Base-by-base conservation (phyloP, 2,113 vertebrate species). In the Nyctibius bracteatus region DNA sequence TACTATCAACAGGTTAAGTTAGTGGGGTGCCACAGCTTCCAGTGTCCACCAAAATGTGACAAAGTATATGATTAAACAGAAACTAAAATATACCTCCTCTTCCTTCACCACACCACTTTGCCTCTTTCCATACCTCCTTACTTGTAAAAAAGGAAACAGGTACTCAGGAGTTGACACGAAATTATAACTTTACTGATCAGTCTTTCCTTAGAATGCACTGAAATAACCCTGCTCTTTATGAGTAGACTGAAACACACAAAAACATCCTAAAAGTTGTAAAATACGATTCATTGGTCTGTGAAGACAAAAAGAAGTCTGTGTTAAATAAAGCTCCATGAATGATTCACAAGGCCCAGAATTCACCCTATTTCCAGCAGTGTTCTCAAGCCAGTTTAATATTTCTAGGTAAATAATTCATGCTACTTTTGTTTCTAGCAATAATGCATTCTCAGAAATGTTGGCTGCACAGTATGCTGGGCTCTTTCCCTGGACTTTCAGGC, bases 371-470 rank as follows among this genome's bases (percentile, higher is more conserved):
- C 46, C 61, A 93, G 91, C 71, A 91, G 75, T 27, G 77, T 55
- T 91, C 91, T 96, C 61, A 78, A 96, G 78, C 35, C 79, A 91
- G 61, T 80, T 95, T 90, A 95, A 87, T 70, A 91, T 87, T 88
- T 77, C 74, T 51, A 62, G 28, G 77, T 97, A 97, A 97, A 92
- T 79, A 92, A 96, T 85, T 96, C 73, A 95, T 94, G 52, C 35
- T 70, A 93, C 80, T 95, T 95, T 93, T 95, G 78, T 68, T 95
- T 96, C 89, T 63, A 67, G 83, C 55, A 97, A 92, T 89, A 86
- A 93, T 7, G 6, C 10, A 28, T 66, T 88, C 49, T 66, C 57
- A 94, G 47, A 92, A 96, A 82, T 28, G 39, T 10, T 19, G 5
- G n/a, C 44, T 77, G 54, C 43, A 90, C 22, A 47, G 33, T 19